phyloP scores from a whole-genome alignment of 2,888 invertebrate species.

The Periphyllus acericola region DNA sequence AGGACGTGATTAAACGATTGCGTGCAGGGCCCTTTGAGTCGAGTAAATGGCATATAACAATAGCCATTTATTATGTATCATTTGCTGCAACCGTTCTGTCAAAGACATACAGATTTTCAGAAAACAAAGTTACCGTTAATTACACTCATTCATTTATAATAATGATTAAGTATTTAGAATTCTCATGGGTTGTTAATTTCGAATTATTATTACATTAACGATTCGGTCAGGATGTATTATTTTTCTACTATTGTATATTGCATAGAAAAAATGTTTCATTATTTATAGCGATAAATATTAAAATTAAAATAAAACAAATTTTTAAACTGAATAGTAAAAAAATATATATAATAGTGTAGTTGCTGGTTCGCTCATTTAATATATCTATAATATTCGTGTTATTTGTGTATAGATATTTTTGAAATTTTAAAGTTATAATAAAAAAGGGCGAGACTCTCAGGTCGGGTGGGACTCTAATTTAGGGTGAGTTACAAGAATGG shows the following conservation, averaged over 20 bases:
- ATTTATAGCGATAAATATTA: too few species aligned
- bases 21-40: background rate
- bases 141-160: background rate
- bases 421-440: too few species aligned
- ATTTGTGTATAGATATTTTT: too few species aligned
- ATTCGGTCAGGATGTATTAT: background rate
- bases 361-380: too few species aligned
- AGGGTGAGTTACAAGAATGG: too few species aligned
- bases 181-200: background rate
- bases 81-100: background rate
- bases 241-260: background rate
- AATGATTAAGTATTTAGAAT: background rate
- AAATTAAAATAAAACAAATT: too few species aligned
- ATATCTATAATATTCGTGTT: too few species aligned
- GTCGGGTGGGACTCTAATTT: too few species aligned
- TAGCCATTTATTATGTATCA: background rate
- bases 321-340: too few species aligned
- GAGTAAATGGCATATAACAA: background rate
- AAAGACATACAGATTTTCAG: background rate
- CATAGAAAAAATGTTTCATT: background rate
- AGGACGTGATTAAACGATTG: constrained; percentile 5
- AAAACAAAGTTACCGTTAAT: background rate
- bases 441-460: too few species aligned
- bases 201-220: background rate
- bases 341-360: too few species aligned